These are phyloP conservation scores for Helleia helle DNA, from an alignment of 2,888 invertebrate species.

Conservation along the genomic window DNA sequence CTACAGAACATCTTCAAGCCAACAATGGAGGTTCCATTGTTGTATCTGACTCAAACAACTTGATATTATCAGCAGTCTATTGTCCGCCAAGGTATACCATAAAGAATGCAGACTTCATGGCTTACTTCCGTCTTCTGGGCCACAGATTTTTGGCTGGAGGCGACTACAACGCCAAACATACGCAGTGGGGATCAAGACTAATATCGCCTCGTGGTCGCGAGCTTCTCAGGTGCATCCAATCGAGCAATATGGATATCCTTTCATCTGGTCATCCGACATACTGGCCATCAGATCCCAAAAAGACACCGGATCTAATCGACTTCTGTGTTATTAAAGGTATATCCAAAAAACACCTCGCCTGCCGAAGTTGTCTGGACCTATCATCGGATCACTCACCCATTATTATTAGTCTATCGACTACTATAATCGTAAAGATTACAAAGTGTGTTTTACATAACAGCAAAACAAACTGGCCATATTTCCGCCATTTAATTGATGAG, in stretches of 20 bases:
- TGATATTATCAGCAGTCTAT: constrained; percentile 11
- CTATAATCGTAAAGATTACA: not conserved
- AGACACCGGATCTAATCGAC: not conserved
- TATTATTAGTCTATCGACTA: not conserved
- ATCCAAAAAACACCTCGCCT: not conserved
- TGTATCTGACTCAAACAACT: not conserved
- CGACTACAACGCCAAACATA: constrained; percentile 18
- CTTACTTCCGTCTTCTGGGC: constrained; percentile 10
- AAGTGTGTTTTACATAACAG: not conserved
- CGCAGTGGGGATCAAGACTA: constrained; percentile 16
- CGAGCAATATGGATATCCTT: not conserved
- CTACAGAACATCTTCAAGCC: constrained; percentile 5
- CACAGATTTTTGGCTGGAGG: constrained; percentile 15
- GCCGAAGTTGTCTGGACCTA: no score
- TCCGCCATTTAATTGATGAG: not conserved
- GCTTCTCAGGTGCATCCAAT: no score
- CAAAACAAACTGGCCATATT: not conserved
- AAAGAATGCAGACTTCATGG: not conserved
- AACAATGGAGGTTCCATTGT: constrained; percentile 3
- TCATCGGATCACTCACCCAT: not conserved
- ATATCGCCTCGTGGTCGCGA: constrained; percentile 10
- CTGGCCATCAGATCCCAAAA: not conserved
- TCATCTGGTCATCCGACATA: not conserved
- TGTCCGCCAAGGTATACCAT: constrained; percentile 13
- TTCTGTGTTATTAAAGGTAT: not conserved